phyloP scores from a whole-genome alignment of 2,888 invertebrate genomes.

The Monoplex corrugatus region DNA sequence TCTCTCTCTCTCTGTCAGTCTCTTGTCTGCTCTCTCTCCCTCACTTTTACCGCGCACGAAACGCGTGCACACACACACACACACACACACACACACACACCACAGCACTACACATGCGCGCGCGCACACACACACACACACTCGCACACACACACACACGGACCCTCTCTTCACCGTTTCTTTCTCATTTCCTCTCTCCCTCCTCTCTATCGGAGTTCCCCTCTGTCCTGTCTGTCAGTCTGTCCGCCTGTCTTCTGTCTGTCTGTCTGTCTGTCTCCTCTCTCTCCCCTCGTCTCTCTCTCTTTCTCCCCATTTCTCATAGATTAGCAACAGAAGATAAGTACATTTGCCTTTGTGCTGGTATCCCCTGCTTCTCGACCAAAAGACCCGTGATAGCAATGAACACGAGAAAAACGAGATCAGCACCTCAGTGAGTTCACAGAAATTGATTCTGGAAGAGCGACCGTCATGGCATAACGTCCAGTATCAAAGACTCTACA shows the following conservation, averaged over 20 bases:
- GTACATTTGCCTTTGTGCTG: too few relatives aligned
- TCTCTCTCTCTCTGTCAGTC: background rate
- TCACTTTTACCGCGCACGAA: background rate
- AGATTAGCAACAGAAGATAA: too few relatives aligned
- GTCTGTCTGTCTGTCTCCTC: background rate
- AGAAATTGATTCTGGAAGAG: too few relatives aligned
- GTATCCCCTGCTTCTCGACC: too few relatives aligned
- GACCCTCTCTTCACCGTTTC: background rate
- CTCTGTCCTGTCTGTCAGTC: background rate
- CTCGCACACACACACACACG: constrained; percentile 9
- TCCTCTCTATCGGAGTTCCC: too few relatives aligned
- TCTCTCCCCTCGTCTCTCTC: background rate
- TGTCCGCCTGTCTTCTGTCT: background rate
- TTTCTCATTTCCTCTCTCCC: too few relatives aligned
- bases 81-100: constrained; percentile 18
- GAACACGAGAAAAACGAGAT: too few relatives aligned
- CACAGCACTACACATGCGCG: background rate
- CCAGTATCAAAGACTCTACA: too few relatives aligned
- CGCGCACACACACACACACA: constrained; percentile 31
- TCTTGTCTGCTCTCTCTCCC: background rate
- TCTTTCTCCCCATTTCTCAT: too few relatives aligned
- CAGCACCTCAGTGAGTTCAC: too few relatives aligned
- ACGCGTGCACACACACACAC: background rate
- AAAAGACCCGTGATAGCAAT: too few relatives aligned
- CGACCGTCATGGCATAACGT: too few relatives aligned